These are phyloP conservation scores for Hydrochoerus hydrochaeris DNA, from an alignment of 2,113 vertebrate genomes.

Conservation along the genomic window DNA sequence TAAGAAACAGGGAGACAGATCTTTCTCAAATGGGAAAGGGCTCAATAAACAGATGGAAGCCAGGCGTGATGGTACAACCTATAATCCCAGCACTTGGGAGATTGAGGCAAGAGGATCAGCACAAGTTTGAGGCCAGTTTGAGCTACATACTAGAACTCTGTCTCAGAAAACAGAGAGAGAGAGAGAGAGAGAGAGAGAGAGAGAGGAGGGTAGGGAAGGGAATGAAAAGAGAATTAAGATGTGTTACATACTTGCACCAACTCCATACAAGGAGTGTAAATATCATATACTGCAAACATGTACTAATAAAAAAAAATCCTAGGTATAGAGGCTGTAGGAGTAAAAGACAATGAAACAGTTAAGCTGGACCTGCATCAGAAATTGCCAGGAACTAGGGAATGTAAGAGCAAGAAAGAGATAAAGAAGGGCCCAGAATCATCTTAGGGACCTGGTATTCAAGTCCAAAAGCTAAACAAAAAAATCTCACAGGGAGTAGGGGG, in stretches of 20 bases:
- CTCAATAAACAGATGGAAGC: background rate
- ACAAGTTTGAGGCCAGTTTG: too few species aligned
- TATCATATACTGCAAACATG: background rate
- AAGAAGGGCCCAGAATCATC: background rate
- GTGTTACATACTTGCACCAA: background rate
- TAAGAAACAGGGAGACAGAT: background rate
- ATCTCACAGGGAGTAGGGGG: background rate
- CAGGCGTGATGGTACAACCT: too few species aligned
- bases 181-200: too few species aligned
- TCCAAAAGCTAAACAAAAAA: conserved; percentile 35
- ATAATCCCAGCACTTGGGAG: too few species aligned
- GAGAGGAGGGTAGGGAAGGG: background rate
- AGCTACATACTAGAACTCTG: too few species aligned
- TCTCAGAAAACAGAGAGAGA: too few species aligned
- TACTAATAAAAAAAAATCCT: background rate
- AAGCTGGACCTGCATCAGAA: background rate
- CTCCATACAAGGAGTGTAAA: background rate
- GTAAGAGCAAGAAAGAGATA: background rate
- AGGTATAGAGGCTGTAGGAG: background rate
- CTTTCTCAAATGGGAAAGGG: background rate
- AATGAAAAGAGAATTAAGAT: background rate
- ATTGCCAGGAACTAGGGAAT: background rate
- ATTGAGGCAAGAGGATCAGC: too few species aligned
- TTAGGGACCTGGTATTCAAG: background rate
- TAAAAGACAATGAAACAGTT: conserved; percentile 7